These are phyloP conservation scores for Campopleginae sp. DNA, from an alignment of 2,888 invertebrate species.

Conservation along the genomic window DNA sequence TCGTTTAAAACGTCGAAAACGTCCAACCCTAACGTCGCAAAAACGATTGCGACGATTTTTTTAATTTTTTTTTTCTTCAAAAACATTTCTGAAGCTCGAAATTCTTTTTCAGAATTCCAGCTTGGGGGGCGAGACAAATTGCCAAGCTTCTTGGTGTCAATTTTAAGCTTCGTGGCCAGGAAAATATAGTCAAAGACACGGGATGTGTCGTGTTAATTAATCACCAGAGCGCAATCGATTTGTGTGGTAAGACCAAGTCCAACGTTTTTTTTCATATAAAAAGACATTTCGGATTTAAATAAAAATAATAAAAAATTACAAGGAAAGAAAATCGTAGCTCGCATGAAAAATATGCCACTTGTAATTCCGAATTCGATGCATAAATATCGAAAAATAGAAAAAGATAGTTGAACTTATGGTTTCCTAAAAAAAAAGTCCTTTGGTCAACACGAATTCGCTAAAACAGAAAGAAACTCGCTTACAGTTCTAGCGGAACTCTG, in stretches of 20 bases:
- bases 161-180: constrained; percentile 90
- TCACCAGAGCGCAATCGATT: constrained; percentile 95
- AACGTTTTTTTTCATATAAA: not conserved
- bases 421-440: not conserved
- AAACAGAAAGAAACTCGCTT: constrained; percentile 1
- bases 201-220: constrained; percentile 94
- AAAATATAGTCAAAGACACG: constrained; percentile 90
- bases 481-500: constrained; percentile 90
- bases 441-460: not conserved
- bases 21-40: not conserved
- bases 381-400: not conserved
- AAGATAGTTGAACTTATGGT: not conserved
- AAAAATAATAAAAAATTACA: not conserved
- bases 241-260: constrained; percentile 88
- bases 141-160: constrained; percentile 88
- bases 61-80: not conserved
- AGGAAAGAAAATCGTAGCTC: not conserved
- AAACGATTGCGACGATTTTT: not conserved
- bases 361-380: not conserved
- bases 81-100: not conserved
- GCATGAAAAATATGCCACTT: not conserved
- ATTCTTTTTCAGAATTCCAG: constrained; percentile 87
- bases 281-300: not conserved
- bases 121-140: constrained; percentile 87
- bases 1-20: not conserved